phyloP scores from a whole-genome alignment of 2,888 invertebrate species.

The Gastracanthus pulcherrimus region DNA sequence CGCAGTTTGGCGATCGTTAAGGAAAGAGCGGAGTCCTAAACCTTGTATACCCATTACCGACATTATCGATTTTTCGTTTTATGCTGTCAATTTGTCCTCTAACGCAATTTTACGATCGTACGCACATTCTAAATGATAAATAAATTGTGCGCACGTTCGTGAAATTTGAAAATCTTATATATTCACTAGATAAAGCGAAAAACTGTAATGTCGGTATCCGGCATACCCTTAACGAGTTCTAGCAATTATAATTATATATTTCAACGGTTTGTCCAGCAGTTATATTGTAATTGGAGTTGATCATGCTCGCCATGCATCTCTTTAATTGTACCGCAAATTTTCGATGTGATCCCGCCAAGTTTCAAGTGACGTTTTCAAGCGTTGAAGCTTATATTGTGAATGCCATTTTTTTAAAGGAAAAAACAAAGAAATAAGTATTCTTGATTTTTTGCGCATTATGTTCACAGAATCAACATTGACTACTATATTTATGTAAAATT shows the following conservation, averaged over 20 bases:
- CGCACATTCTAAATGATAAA: too few species aligned
- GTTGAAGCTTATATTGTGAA: neutral
- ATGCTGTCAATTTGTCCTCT: too few species aligned
- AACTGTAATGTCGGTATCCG: too few species aligned
- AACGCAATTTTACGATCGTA: too few species aligned
- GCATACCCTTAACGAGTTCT: neutral
- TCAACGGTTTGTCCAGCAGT: conserved; percentile 23
- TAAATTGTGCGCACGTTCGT: too few species aligned
- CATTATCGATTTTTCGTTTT: too few species aligned
- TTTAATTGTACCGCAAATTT: conserved; percentile 19
- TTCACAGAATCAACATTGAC: conserved; percentile 6
- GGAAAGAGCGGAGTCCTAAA: too few species aligned
- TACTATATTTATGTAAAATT: conserved; percentile 42
- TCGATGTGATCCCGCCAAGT: conserved; percentile 1
- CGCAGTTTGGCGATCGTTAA: conserved; percentile 26
- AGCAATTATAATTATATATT: conserved; percentile 34
- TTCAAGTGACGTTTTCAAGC: neutral
- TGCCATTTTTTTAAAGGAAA: neutral
- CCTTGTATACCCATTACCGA: too few species aligned
- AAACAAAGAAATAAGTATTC: neutral
- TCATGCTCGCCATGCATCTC: conserved; percentile 36
- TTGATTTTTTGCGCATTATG: neutral
- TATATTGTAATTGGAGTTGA: conserved; percentile 24
- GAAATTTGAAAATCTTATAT: too few species aligned
- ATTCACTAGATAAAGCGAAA: too few species aligned